These are phyloP conservation scores for Pseudeuparius sepicola DNA, from an alignment of 2,888 invertebrate genomes.

Conservation along the genomic window DNA sequence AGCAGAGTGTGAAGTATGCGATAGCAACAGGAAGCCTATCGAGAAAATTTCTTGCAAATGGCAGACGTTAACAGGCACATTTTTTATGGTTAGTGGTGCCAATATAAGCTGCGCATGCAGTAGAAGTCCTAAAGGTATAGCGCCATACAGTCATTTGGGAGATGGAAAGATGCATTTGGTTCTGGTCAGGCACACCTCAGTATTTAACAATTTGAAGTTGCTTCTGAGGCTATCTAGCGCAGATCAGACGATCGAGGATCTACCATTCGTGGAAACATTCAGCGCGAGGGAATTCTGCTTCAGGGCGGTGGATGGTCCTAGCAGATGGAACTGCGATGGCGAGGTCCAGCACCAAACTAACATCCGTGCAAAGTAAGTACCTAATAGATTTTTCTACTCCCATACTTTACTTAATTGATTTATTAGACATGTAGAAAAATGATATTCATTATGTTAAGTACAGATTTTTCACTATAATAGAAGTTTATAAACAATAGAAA, in stretches of 20 bases:
- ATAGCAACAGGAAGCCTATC: slow-evolving; percentile 22
- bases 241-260: slow-evolving; percentile 55
- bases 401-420: too few species aligned
- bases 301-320: slow-evolving; percentile 43
- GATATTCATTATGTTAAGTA: slow-evolving; percentile 5
- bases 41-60: slow-evolving; percentile 34
- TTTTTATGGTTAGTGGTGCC: slow-evolving; percentile 67
- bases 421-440: too few species aligned
- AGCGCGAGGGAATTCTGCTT: slow-evolving; percentile 63
- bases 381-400: slow-evolving; percentile 1
- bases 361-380: slow-evolving; percentile 50
- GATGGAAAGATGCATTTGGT: slow-evolving; percentile 72
- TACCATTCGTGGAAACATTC: slow-evolving; percentile 66
- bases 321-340: slow-evolving; percentile 78
- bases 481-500: too few species aligned
- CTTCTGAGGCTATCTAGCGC: slow-evolving; percentile 53
- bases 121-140: slow-evolving; percentile 64
- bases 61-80: slow-evolving; percentile 58
- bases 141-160: slow-evolving; percentile 68
- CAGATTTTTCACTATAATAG: too few species aligned
- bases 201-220: slow-evolving; percentile 57
- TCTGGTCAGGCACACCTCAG: slow-evolving; percentile 59
- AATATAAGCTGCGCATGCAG: slow-evolving; percentile 68
- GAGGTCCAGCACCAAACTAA: slow-evolving; percentile 58
- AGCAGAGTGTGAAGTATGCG: slow-evolving; percentile 42